phyloP scores from a whole-genome alignment of 2,888 invertebrate species.

The Drosophila pullipes region DNA sequence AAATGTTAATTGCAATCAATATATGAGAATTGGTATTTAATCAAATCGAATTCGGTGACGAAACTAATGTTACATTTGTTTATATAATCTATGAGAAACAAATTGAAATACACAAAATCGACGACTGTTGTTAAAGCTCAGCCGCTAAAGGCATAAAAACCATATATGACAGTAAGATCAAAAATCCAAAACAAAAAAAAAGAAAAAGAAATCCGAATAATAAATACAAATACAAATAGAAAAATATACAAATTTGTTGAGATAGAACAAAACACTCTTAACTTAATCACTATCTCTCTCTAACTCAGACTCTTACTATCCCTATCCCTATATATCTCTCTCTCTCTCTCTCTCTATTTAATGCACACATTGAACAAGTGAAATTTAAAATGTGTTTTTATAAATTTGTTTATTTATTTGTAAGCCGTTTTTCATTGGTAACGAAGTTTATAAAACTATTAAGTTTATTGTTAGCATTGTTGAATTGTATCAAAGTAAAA shows the following conservation, averaged over 20 bases:
- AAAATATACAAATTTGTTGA: conserved; percentile 59
- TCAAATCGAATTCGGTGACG: conserved; percentile 24
- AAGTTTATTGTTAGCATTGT: conserved; percentile 67
- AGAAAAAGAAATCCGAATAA: conserved; percentile 5
- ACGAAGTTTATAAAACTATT: conserved; percentile 50
- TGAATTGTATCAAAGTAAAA: conserved; percentile 40
- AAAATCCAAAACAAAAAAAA: conserved; percentile 1
- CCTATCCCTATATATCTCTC: conserved; percentile 7
- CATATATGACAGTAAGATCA: conserved; percentile 16
- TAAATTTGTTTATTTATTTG: conserved; percentile 47
- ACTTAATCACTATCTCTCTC: conserved; percentile 16
- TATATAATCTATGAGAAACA: conserved; percentile 83
- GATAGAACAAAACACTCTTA: conserved; percentile 21
- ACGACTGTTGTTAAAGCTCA: conserved; percentile 78
- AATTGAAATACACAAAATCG: conserved; percentile 42
- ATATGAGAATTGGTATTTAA: conserved; percentile 48
- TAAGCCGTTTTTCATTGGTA: conserved; percentile 56
- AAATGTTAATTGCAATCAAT: conserved; percentile 51
- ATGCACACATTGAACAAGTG: conserved; percentile 40
- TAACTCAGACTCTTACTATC: conserved; percentile 9
- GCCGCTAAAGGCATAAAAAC: conserved; percentile 42
- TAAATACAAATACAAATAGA: conserved; percentile 29
- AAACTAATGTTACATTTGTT: conserved; percentile 81
- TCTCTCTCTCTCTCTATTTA: conserved; percentile 17
- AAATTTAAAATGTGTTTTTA: conserved; percentile 41